Percentiles rank a stretch among this genome's conserved stretches.
These are phyloP conservation scores for Carcinoscorpius rotundicauda DNA, from an alignment of 1,140 invertebrate genomes.

Conservation along the genomic window DNA sequence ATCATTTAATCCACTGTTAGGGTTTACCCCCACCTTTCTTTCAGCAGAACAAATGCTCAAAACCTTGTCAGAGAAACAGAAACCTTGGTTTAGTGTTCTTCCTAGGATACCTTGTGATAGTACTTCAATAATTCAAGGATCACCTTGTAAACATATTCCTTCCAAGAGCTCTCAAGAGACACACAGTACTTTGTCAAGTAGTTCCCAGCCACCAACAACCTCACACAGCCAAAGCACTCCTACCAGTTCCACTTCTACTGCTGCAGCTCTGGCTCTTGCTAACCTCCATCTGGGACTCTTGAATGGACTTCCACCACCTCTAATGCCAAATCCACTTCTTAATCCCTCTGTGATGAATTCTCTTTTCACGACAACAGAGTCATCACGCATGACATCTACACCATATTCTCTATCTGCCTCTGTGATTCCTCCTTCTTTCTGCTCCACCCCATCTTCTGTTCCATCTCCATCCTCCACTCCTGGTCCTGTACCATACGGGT, in stretches of 20 bases:
- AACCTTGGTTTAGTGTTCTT: conserved; percentile 50
- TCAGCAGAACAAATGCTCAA: conserved; percentile 13
- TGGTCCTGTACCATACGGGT: conserved; percentile 15
- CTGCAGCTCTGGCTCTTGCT: conserved; percentile 11
- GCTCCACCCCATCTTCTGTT: conserved; percentile 17
- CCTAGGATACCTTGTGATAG: conserved; percentile 46
- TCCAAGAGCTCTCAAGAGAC: background rate
- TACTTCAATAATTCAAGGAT: conserved; percentile 27
- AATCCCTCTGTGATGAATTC: conserved; percentile 8
- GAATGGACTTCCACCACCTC: conserved; percentile 17
- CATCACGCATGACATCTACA: conserved; percentile 8
- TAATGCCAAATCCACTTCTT: conserved; percentile 17
- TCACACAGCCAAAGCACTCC: background rate
- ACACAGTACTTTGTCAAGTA: background rate
- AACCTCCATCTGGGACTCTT: conserved; percentile 18
- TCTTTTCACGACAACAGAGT: conserved; percentile 6
- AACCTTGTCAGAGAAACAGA: conserved; percentile 23
- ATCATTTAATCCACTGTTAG: conserved; percentile 16
- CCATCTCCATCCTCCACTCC: conserved; percentile 19
- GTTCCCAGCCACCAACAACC: background rate
- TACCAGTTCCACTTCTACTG: background rate
- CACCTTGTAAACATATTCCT: background rate
- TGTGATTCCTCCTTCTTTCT: conserved; percentile 9
- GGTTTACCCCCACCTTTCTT: conserved; percentile 12
- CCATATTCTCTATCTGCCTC: conserved; percentile 8